Evolutionary conservation across 2,888 invertebrate genomes (phyloP).

Genomic region (Chymomyza caudatula): DNA sequence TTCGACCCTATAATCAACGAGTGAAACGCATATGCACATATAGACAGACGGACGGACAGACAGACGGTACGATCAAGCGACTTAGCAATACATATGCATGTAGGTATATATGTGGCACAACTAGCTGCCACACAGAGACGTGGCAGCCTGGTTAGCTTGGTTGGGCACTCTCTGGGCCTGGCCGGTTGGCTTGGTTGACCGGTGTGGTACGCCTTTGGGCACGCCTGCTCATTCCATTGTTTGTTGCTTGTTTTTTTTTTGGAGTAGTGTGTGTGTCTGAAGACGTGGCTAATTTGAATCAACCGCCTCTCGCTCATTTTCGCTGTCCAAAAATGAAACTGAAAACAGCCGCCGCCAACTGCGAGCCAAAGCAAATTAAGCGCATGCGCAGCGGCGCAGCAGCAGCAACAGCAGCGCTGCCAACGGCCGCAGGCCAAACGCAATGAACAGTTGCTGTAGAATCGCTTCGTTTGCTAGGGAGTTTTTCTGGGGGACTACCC

Average conservation of each 20-base stretch:
- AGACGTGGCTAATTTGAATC: slow-evolving; percentile 73
- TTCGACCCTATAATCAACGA: slow-evolving; percentile 71
- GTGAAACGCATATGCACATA: slow-evolving; percentile 71
- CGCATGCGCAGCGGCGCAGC: slow-evolving; percentile 62
- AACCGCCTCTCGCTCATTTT: slow-evolving; percentile 72
- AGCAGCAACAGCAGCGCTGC: not conserved
- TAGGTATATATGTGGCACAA: slow-evolving; percentile 26
- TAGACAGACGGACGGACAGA: slow-evolving; percentile 38
- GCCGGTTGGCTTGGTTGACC: slow-evolving; percentile 13
- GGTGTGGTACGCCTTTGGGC: slow-evolving; percentile 57
- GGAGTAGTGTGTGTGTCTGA: slow-evolving; percentile 29
- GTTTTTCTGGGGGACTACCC: slow-evolving; percentile 6
- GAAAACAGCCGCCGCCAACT: slow-evolving; percentile 35
- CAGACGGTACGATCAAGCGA: not conserved
- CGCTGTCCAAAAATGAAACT: slow-evolving; percentile 67
- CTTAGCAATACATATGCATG: not conserved
- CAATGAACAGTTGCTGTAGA: slow-evolving; percentile 13
- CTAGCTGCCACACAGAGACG: not conserved
- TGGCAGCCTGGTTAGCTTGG: slow-evolving; percentile 14
- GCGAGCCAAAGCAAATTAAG: slow-evolving; percentile 52
- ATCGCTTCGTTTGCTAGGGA: slow-evolving; percentile 20
- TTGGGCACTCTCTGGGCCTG: slow-evolving; percentile 43
- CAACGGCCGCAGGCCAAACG: slow-evolving; percentile 41
- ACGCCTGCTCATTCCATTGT: slow-evolving; percentile 71
- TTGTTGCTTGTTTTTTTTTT: slow-evolving; percentile 61